Conservation (phyloP, 37 sponge, comb jelly and placozoan species). For the Amphimedon queenslandica region DNA sequence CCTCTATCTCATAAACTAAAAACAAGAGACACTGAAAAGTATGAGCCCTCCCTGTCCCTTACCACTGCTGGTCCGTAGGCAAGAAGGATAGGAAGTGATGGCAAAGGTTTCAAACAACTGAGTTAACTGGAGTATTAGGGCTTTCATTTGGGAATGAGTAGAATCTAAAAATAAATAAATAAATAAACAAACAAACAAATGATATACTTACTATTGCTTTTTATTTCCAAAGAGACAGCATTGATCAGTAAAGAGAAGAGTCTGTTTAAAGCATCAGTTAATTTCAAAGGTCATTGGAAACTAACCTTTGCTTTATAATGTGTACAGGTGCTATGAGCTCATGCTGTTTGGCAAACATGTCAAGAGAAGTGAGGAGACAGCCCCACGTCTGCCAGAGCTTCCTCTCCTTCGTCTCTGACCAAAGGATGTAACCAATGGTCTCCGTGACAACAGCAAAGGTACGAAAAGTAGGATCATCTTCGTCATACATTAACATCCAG, state of each 20-base stretch:
- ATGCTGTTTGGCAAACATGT: constrained; percentile 25
- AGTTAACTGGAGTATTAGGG: constrained; percentile 26
- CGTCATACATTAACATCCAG: neutral
- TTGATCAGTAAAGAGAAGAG: neutral
- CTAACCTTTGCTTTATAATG: constrained; percentile 46
- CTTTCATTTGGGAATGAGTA: neutral
- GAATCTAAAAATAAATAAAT: neutral
- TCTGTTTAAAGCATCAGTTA: too few species aligned
- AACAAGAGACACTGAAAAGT: neutral
- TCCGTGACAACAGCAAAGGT: constrained; percentile 39
- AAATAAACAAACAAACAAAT: neutral
- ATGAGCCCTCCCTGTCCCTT: neutral
- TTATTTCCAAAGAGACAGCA: constrained; percentile 19
- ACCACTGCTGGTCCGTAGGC: neutral
- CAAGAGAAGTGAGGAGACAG: constrained; percentile 47
- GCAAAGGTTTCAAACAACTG: constrained; percentile 51
- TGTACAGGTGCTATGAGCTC: constrained; percentile 28
- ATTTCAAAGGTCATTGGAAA: neutral
- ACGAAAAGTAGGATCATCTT: constrained; percentile 9
- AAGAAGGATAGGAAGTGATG: constrained; percentile 20
- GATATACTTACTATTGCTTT: constrained; percentile 2
- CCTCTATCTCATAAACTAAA: constrained; percentile 11
- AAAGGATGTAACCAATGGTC: constrained; percentile 32
- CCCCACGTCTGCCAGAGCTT: constrained; percentile 33
- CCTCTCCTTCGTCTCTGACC: constrained; percentile 11